Conservation (phyloP, 2,888 invertebrate genomes). For the Suillia variegata region DNA sequence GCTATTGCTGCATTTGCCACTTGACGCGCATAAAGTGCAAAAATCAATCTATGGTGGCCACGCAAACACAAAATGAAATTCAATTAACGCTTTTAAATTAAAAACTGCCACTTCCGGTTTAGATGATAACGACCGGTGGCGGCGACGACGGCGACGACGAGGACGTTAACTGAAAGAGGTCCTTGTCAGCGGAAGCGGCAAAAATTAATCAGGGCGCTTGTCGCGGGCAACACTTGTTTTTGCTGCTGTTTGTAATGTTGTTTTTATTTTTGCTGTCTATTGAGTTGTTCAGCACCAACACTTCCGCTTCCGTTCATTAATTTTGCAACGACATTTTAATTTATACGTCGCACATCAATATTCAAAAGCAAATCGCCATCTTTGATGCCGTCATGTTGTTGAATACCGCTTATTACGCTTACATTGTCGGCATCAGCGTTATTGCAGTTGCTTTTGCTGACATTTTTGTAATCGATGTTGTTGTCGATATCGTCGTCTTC, state of each 20-base stretch:
- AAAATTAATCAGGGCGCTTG: conserved; percentile 2
- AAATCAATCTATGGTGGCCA: background rate
- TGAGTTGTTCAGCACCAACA: background rate
- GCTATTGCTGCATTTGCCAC: background rate
- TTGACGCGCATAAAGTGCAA: background rate
- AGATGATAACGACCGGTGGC: conserved; percentile 41
- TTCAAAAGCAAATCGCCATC: conserved; percentile 29
- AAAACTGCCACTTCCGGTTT: conserved; percentile 58
- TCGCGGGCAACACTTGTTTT: background rate
- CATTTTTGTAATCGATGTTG: conserved; percentile 6
- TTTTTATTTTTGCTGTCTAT: background rate
- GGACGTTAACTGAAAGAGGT: no score
- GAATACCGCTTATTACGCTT: conserved; percentile 28
- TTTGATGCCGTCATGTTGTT: conserved; percentile 3
- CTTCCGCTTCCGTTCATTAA: conserved; percentile 4
- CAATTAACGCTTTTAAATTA: conserved; percentile 56
- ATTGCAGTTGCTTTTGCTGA: background rate
- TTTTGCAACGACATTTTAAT: conserved; percentile 16
- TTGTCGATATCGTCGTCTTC: no score
- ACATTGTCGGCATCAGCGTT: background rate
- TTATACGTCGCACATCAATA: conserved; percentile 32
- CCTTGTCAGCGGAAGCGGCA: background rate
- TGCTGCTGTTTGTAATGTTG: background rate
- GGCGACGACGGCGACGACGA: background rate
- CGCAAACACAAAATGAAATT: conserved; percentile 45